Conservation (phyloP, 2,797 vertebrate genomes). For the Cynodonichthys magdalenae region DNA sequence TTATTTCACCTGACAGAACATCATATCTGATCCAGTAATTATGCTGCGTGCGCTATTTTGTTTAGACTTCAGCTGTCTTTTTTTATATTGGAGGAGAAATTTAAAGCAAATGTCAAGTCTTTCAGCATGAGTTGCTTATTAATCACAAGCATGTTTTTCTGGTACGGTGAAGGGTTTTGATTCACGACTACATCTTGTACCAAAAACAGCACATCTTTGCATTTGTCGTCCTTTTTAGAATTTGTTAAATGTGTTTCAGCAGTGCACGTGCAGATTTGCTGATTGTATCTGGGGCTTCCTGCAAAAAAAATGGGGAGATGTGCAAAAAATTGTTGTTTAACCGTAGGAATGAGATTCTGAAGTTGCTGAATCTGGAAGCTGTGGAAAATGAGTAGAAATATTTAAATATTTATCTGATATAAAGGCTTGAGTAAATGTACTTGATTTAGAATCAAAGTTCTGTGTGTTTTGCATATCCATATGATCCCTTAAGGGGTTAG, state of each 20-base stretch:
- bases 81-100: not conserved
- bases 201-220: not conserved
- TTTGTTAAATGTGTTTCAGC: not conserved
- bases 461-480: slow-evolving; percentile 28
- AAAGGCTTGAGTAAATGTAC: slow-evolving; percentile 55
- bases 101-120: not conserved
- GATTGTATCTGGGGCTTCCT: not conserved
- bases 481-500: slow-evolving; percentile 52
- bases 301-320: not conserved
- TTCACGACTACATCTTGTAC: not conserved
- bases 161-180: not conserved
- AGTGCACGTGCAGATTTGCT: not conserved
- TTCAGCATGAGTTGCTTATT: slow-evolving; percentile 1
- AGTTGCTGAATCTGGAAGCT: slow-evolving; percentile 63
- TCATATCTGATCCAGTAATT: not conserved
- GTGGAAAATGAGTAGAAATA: slow-evolving; percentile 34
- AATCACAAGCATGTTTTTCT: not conserved
- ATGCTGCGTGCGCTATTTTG: not conserved
- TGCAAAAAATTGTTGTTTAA: slow-evolving; percentile 39
- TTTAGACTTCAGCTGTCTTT: not conserved
- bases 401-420: slow-evolving; percentile 69
- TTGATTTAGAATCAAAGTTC: slow-evolving; percentile 37
- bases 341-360: slow-evolving; percentile 29
- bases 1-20: slow-evolving; percentile 1
- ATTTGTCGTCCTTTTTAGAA: not conserved